A percentile compares a stretch with the other conserved stretches of the same genome.
Conservation (phyloP, 2,888 invertebrate species). For the Crepidodera aurea region DNA sequence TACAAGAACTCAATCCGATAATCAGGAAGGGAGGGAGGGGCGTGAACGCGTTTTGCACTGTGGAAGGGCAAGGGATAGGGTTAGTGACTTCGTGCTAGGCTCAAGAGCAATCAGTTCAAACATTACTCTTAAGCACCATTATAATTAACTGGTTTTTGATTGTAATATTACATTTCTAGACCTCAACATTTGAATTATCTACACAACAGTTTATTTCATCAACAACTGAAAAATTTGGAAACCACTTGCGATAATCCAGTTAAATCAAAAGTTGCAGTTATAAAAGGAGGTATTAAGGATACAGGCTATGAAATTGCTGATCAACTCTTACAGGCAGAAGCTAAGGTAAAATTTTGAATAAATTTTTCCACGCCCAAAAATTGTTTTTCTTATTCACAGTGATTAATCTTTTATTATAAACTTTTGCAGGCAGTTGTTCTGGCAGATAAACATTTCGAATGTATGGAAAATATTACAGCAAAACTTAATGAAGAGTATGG, state of each 20-base stretch:
- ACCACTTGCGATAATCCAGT: not conserved
- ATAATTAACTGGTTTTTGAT: too few relatives aligned
- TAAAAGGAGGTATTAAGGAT: conserved; percentile 75
- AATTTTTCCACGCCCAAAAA: too few relatives aligned
- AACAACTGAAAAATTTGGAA: not conserved
- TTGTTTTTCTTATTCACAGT: too few relatives aligned
- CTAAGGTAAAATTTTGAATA: conserved; percentile 66
- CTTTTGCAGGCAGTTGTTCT: conserved; percentile 55
- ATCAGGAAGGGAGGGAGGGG: too few relatives aligned
- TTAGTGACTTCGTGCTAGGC: too few relatives aligned
- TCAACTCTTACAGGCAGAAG: conserved; percentile 72
- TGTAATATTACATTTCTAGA: not conserved
- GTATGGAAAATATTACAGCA: conserved; percentile 60
- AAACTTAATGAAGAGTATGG: conserved; percentile 61
- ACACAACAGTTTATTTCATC: not conserved
- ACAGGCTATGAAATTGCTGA: conserved; percentile 73
- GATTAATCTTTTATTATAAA: too few relatives aligned
- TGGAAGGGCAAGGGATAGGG: too few relatives aligned
- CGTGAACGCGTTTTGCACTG: too few relatives aligned
- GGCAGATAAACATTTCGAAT: conserved; percentile 56
- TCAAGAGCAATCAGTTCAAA: too few relatives aligned
- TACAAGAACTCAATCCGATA: too few relatives aligned
- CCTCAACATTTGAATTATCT: not conserved
- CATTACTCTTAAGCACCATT: too few relatives aligned
- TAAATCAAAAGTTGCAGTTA: conserved; percentile 67